Evolutionary conservation across 1,140 invertebrate species (phyloP).

Genomic region (Ridgeia piscesae): DNA sequence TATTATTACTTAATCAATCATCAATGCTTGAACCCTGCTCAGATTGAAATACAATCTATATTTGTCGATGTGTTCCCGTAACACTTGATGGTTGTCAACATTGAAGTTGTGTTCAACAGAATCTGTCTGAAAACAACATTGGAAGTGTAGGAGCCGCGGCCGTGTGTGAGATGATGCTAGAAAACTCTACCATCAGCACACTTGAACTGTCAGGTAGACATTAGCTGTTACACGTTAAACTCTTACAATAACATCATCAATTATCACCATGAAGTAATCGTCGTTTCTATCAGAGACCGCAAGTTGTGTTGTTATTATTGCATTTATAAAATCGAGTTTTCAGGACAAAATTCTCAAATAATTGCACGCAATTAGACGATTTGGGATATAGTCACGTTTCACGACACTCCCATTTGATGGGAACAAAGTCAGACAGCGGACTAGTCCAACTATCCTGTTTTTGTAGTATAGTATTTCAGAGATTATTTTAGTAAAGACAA

Average conservation of each 20-base stretch:
- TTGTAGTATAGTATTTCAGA: background rate
- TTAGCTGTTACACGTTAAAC: background rate
- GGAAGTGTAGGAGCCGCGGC: slow-evolving; percentile 39
- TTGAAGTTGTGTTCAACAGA: slow-evolving; percentile 26
- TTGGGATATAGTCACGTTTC: too few species aligned
- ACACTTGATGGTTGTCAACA: background rate
- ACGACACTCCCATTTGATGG: too few species aligned
- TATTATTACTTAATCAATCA: too few species aligned
- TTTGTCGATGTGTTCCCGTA: background rate
- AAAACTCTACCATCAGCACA: slow-evolving; percentile 44
- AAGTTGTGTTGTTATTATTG: background rate
- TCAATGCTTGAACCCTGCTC: too few species aligned
- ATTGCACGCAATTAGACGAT: too few species aligned
- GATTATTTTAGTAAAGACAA: background rate
- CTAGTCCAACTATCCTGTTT: background rate
- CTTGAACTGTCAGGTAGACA: slow-evolving; percentile 42
- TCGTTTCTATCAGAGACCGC: background rate
- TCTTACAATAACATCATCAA: background rate
- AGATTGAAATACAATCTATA: too few species aligned
- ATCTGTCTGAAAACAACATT: slow-evolving; percentile 46
- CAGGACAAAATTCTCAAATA: background rate
- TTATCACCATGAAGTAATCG: background rate
- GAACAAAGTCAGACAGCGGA: background rate
- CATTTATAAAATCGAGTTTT: background rate
- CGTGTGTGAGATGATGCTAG: slow-evolving; percentile 40